Conservation (phyloP, 2,888 invertebrate genomes). For the Leptinotarsa peninsularis region DNA sequence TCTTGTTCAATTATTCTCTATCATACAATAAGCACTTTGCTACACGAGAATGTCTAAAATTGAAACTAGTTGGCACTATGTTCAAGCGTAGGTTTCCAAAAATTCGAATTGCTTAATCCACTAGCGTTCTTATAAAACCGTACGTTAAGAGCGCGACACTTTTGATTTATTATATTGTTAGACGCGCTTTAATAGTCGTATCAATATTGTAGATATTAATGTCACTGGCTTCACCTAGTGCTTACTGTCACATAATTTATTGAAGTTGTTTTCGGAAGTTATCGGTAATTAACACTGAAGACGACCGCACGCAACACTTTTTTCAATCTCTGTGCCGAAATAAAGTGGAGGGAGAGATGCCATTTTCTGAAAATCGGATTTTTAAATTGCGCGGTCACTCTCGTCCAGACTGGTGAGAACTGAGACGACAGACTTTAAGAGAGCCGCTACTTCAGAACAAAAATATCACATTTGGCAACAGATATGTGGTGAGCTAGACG, state of each 20-base stretch:
- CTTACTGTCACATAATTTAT: conserved; percentile 42
- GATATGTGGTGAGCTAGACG: conserved; percentile 63
- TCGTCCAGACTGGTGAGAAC: conserved; percentile 62
- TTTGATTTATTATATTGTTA: conserved; percentile 26
- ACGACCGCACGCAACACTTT: conserved; percentile 5
- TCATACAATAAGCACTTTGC: conserved; percentile 49
- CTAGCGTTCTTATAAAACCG: conserved; percentile 26
- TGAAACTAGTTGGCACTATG: conserved; percentile 51
- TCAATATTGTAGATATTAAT: conserved; percentile 27
- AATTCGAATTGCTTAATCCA: conserved; percentile 45
- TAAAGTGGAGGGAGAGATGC: conserved; percentile 21
- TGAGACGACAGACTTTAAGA: conserved; percentile 60
- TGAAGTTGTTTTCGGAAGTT: conserved; percentile 14
- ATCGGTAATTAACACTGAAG: conserved; percentile 23
- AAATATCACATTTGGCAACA: conserved; percentile 68
- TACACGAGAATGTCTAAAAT: conserved; percentile 52
- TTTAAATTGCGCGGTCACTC: conserved; percentile 51
- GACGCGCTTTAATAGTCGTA: conserved; percentile 17
- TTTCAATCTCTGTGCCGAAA: conserved; percentile 18
- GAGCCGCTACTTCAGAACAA: conserved; percentile 63
- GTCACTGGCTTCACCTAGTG: conserved; percentile 40
- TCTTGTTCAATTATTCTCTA: conserved; percentile 45
- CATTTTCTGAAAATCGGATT: conserved; percentile 40
- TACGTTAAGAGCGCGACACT: conserved; percentile 27
- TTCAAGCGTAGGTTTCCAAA: conserved; percentile 50